phyloP scores from a whole-genome alignment of 2,888 invertebrate genomes.

The Laothoe populi region DNA sequence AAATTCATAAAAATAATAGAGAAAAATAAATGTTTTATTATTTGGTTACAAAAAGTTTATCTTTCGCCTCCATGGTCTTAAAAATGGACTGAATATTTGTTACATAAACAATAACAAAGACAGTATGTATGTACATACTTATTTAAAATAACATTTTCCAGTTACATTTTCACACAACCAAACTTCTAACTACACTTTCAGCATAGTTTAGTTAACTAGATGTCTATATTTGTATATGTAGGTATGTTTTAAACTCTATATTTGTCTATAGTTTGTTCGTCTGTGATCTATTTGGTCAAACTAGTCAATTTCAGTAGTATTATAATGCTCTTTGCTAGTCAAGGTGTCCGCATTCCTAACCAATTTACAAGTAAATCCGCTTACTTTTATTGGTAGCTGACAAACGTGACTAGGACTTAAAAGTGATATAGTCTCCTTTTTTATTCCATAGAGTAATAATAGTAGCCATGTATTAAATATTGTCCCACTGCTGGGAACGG shows the following conservation, averaged over 20 bases:
- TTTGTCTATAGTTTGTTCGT: conserved; percentile 1
- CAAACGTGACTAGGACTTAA: background rate
- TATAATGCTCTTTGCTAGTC: no score
- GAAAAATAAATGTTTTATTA: no score
- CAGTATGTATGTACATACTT: background rate
- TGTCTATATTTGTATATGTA: background rate
- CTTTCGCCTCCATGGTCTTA: no score
- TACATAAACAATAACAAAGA: background rate
- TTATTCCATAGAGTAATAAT: no score
- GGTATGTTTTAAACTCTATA: background rate
- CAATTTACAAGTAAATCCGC: conserved; percentile 36
- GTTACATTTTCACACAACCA: background rate
- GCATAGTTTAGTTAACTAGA: background rate
- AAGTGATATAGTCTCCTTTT: no score
- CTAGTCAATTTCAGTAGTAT: no score
- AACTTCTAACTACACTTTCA: background rate
- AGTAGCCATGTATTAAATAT: no score
- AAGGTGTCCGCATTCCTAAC: conserved; percentile 51
- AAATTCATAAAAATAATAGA: no score
- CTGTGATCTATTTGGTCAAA: background rate
- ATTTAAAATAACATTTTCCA: background rate
- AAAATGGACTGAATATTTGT: background rate
- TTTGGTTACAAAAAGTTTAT: no score
- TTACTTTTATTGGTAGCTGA: background rate
- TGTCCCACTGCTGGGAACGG: no score